Evolutionary conservation across 2,797 vertebrate species (phyloP).

Genomic region (Cetoscarus ocellatus): DNA sequence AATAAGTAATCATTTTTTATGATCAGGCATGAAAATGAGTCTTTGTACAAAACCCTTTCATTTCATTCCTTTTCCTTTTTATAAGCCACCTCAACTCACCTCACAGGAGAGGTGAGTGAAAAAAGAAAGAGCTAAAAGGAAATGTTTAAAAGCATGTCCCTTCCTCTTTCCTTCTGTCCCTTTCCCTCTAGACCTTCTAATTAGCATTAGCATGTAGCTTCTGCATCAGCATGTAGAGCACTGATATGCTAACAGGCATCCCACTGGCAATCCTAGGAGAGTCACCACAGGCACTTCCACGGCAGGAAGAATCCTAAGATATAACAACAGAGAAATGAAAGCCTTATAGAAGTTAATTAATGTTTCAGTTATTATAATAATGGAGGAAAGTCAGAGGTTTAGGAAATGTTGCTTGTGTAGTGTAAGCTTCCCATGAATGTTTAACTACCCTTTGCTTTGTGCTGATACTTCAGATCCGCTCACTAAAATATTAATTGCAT

Average conservation of each 20-base stretch:
- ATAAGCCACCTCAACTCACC: no score
- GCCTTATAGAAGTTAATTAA: slow-evolving; percentile 37
- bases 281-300: slow-evolving; percentile 83
- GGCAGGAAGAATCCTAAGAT: slow-evolving; percentile 56
- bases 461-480: slow-evolving; percentile 29
- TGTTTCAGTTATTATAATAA: slow-evolving; percentile 37
- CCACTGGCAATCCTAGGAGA: slow-evolving; percentile 72
- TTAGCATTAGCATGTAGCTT: slow-evolving; percentile 79
- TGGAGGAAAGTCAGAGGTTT: not conserved
- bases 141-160: not conserved
- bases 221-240: slow-evolving; percentile 81
- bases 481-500: not conserved
- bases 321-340: slow-evolving; percentile 17
- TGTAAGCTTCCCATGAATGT: slow-evolving; percentile 35
- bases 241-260: slow-evolving; percentile 84
- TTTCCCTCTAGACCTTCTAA: slow-evolving; percentile 36
- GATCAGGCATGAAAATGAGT: no score
- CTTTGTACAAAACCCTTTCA: no score
- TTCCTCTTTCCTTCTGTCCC: not conserved
- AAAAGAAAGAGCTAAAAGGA: no score
- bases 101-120: no score
- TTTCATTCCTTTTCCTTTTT: no score
- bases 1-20: no score
- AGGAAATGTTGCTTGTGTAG: slow-evolving; percentile 53
- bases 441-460: slow-evolving; percentile 21